Evolutionary conservation across 2,797 vertebrate genomes (phyloP), one percentile per base, ranked within the genome.

Genomic region (Gymnothorax javanicus): DNA sequence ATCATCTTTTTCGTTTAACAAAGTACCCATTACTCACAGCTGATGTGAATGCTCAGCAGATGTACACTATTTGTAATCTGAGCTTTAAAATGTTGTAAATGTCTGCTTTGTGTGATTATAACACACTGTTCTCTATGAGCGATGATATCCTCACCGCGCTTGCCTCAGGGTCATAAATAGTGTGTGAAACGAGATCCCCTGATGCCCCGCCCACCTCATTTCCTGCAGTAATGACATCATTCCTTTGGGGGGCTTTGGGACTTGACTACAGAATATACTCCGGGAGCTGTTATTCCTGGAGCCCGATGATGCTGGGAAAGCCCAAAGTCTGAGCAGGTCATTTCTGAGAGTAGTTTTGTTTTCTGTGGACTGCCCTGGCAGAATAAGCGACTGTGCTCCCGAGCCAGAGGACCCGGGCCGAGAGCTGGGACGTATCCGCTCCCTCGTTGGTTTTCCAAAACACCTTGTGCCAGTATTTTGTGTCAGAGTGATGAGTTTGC

Each of bases 161-260:
- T 15, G 33, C 15, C 73, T 11, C 50, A 81, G 52, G 77, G 20
- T n/a, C 17, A 56, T 56, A 81, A 56, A 23, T 20, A 52, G 43
- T 79, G 43, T 52, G 75, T 23, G 75, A 79, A 79, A 79, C 15
- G 43, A 50, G 43, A 52, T 7, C 43, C 33, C 75, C 13, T 43
- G 50, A 79, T 54, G 75, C 75, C 54, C 77, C 77, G 20, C 77
- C 77, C 52, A 81, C 20, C 77, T 81, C 20, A 33, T 81, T 81
- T 81, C 77, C 77, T 56, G 50, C 52, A n/a, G 77, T 56, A 81
- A 81, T 81, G 77, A 81, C 77, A 81, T 81, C 77, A 81, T 81
- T 54, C 50, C 52, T 23, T 52, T 52, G n/a, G 77, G 52, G 77
- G 52, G 77, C 77, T 56, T 54, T n/a, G 4, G 52, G 52, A 20